Evolutionary conservation across 2,888 invertebrate genomes (phyloP).

Genomic region (Lasioglossum morio): DNA sequence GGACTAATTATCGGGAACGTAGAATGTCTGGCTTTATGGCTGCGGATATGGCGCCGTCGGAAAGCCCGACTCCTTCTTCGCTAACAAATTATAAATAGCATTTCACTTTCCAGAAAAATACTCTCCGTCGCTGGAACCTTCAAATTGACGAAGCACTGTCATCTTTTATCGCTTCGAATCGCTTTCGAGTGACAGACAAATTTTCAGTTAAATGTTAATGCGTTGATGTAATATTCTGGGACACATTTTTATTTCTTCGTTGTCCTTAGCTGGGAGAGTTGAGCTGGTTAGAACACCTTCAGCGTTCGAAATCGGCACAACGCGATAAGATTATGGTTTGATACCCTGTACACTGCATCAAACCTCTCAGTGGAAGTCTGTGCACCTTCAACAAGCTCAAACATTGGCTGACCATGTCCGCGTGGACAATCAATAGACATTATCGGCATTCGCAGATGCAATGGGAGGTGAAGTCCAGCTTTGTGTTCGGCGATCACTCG

Average conservation of each 20-base stretch:
- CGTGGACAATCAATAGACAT: not conserved
- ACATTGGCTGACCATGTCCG: not conserved
- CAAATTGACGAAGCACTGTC: not conserved
- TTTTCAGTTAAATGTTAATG: not conserved
- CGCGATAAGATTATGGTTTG: not conserved
- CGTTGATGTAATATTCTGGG: not conserved
- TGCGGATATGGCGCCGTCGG: not conserved
- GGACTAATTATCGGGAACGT: not conserved
- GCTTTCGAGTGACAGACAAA: not conserved
- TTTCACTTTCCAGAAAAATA: not conserved
- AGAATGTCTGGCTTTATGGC: not conserved
- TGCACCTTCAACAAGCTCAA: not conserved
- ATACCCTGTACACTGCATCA: not conserved
- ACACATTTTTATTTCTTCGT: not conserved
- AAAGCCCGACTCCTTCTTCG: not conserved
- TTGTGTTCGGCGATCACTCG: not conserved
- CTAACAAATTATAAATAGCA: not conserved
- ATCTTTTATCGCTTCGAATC: not conserved
- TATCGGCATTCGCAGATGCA: not conserved
- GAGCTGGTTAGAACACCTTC: not conserved
- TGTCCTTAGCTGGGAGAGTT: not conserved
- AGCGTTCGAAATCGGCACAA: not conserved
- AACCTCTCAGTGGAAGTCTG: not conserved
- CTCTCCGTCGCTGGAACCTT: not conserved
- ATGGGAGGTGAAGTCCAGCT: not conserved